Evolutionary conservation across 2,888 invertebrate species (phyloP), one percentile per base, ranked within the genome.

Genomic region (Plemyria rubiginata): DNA sequence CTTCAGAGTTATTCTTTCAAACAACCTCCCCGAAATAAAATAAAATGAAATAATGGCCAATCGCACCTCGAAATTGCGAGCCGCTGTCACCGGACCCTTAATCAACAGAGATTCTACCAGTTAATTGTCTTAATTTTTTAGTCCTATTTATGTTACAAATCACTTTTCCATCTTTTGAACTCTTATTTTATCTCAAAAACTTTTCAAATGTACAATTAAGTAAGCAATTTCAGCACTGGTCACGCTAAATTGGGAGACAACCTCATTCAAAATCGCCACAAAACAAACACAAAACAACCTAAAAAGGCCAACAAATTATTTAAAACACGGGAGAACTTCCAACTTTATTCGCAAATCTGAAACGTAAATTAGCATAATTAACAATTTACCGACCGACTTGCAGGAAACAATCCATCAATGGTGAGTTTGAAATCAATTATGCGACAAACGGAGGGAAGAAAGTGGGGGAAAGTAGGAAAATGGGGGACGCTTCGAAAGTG

Each of bases 341-440:
- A 52, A 60, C 60, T 45, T 55, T 50, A 48, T 46, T 53, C 49
- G 15, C 53, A 60, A 60, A 50, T 54, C 54, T 32, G 32, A 50
- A 70, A 68, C 61, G 70, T 66, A 76, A 80, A 88, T 88, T 88
- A 85, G 78, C 84, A 88, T 88, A 86, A 87, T 88, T 87, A 88
- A 86, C 86, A 87, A 87, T 85, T 86, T 82, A 74, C 77, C 71
- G 81, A 80, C 81, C 80, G 86, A 87, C 81, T 88, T 78, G 75
- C 74, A 68, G 79, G 81, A 77, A 82, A 85, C 86, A 87, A 86
- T 88, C 85, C 82, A 88, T 88, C 87, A 87, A 85, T 84, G 75
- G 64, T 62, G 72, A 80, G 81, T 79, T 56, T 84, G 73, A 79
- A 85, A 83, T 79, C 80, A 87, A 87, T 88, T 88, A 85, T 76